phyloP scores from a whole-genome alignment of 2,797 vertebrate genomes.

The Pseudopleuronectes americanus region DNA sequence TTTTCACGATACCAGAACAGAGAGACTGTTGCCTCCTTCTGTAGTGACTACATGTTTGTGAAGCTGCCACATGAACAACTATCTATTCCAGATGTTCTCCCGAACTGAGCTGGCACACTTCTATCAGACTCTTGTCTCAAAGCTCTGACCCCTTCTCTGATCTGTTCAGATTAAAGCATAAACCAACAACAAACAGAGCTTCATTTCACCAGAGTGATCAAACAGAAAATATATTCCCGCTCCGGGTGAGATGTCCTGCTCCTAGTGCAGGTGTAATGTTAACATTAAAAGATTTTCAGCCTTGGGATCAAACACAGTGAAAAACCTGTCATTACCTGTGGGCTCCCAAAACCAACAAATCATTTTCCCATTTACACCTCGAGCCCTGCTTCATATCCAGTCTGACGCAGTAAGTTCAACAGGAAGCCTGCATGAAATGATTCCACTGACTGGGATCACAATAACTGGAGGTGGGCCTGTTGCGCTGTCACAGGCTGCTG shows the following conservation, averaged over 20 bases:
- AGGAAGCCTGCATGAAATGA: slow-evolving; percentile 4
- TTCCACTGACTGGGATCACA: slow-evolving; percentile 1
- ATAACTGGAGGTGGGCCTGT: neutral
- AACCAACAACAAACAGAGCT: slow-evolving; percentile 1
- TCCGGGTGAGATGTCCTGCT: slow-evolving; percentile 30
- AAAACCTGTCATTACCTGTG: too few species aligned
- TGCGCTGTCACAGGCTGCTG: slow-evolving; percentile 75
- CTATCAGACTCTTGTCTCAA: slow-evolving; percentile 7
- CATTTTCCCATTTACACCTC: slow-evolving; percentile 28
- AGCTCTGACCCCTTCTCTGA: slow-evolving; percentile 6
- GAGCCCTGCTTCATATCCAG: slow-evolving; percentile 2
- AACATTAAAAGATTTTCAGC: too few species aligned
- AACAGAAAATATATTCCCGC: slow-evolving; percentile 15
- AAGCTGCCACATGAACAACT: slow-evolving; percentile 1
- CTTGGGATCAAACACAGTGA: too few species aligned
- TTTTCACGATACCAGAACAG: neutral
- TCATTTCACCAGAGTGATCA: slow-evolving; percentile 2
- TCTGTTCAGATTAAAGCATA: slow-evolving; percentile 22
- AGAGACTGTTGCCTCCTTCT: slow-evolving; percentile 7
- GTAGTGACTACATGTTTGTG: slow-evolving; percentile 9
- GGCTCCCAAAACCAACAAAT: neutral
- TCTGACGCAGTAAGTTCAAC: neutral
- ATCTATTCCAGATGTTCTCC: neutral
- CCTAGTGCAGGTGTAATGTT: neutral
- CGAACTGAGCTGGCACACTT: neutral